Evolutionary conservation across 2,888 invertebrate genomes (phyloP), one percentile per base, ranked within the genome.

Genomic region (Plutella xylostella): DNA sequence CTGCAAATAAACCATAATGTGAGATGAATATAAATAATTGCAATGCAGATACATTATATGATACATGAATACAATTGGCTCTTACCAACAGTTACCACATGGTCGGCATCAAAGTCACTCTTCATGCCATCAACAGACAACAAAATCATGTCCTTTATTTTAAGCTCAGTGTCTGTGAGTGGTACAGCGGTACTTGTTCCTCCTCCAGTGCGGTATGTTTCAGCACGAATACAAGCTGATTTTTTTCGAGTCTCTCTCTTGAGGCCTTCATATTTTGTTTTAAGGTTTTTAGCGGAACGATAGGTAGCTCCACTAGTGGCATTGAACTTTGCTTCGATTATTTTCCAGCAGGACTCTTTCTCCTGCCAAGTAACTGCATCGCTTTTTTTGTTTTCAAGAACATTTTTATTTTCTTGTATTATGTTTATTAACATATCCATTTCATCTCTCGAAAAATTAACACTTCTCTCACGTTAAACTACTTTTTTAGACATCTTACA

Each of bases 201-300:
- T 11, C 37, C 37, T 2, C 37, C 37, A 17, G 37, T 37, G 18
- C 20, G 18, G n/a, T 37, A 37, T 18, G 19, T 18, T 37, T 37
- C 37, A 19, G 37, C 37, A 19, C 37, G 37, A 12, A 37, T 37
- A 18, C 1, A 11, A 12, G 37, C 18, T 11, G 19, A 19, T n/a
- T 37, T 37, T 19, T 37, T 37, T 19, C 37, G 17, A 9, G 37
- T 37, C 19, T 37, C 37, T n/a, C 37, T 37, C 20, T 37, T 37
- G 17, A 37, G 17, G n/a, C 19, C 37, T n/a, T 37, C 37, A n/a
- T 37, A 37, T 37, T 37, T 37, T 37, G 20, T 9, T 37, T 37
- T 37, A 11, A 37, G 37, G 11, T 7, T 18, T 37, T 37, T 37
- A 7, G 18, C 19, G n/a, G 2, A 11, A 11, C 37, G 37, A n/a